Percentiles rank a stretch among this genome's conserved stretches.
These are phyloP conservation scores for Phyto melanocephala DNA, from an alignment of 2,888 invertebrate species.

Conservation along the genomic window DNA sequence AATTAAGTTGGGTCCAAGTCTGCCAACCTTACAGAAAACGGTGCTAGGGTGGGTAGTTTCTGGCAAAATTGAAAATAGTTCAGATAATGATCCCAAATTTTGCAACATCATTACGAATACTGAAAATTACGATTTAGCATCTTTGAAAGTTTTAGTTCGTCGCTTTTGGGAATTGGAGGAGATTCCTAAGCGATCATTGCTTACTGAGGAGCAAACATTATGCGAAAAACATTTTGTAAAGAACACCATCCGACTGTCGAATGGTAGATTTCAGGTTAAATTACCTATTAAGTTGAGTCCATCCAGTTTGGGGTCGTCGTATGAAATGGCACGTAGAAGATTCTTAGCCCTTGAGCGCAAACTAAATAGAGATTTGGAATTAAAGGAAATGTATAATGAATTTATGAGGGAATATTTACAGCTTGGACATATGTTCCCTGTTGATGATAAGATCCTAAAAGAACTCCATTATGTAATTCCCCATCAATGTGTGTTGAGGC, in stretches of 20 bases:
- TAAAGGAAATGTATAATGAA: slow-evolving; percentile 41
- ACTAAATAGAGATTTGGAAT: slow-evolving; percentile 21
- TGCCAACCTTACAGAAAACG: slow-evolving; percentile 39
- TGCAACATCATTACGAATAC: neutral
- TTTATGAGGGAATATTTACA: slow-evolving; percentile 56
- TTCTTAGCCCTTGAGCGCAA: slow-evolving; percentile 52
- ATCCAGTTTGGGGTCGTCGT: slow-evolving; percentile 47
- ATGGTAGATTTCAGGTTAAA: slow-evolving; percentile 40
- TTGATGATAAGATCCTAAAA: neutral
- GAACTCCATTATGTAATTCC: slow-evolving; percentile 54
- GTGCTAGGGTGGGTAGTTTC: slow-evolving; percentile 50
- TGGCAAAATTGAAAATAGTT: neutral
- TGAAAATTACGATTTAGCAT: neutral
- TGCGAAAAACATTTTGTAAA: neutral
- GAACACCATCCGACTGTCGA: neutral
- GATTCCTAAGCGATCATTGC: neutral
- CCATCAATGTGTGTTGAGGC: slow-evolving; percentile 54
- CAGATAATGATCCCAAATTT: neutral
- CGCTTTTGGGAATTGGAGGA: slow-evolving; percentile 2
- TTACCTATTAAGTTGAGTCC: slow-evolving; percentile 54
- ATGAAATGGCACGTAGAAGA: slow-evolving; percentile 49
- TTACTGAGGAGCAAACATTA: neutral
- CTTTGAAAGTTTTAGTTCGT: neutral
- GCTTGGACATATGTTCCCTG: slow-evolving; percentile 44
- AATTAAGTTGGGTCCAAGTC: slow-evolving; percentile 8